Base-by-base conservation (phyloP, 2,888 invertebrate genomes). In the Mallateleia sp. region DNA sequence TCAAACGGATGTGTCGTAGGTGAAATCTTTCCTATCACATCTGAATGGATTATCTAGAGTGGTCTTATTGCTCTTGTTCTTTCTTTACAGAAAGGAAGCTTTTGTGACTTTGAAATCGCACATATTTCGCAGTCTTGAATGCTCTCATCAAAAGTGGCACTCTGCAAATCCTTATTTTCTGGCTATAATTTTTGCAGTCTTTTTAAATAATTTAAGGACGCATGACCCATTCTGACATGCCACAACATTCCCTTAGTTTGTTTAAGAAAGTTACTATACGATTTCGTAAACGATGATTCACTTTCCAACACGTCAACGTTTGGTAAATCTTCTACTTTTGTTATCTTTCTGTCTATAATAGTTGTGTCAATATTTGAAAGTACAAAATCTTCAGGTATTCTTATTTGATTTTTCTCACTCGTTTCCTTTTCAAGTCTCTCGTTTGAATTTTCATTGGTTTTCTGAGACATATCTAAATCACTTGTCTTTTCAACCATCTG, bases 141-240 rank as follows among this genome's bases (percentile, higher is more conserved):
- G 34, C 24, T 28, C 25, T 88, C 87, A 58, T 87, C 62, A 71
- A 89, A 91, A 14, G 34, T 84, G 50, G 75, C 88, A 42, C 14
- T 38, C 45, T 80, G 66, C 20, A 85, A 42, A 1, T 67, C 60
- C 58, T 74, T 62, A n/a, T 69, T 85, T 28, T 79, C 11, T 1
- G 67, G 38, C 42, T 38, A 80, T 24, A 54, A 34, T 11, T 15
- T 72, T 42, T 72, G 34, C 24, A 80, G 25, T 56, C 54, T 80
- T 28, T 50, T 58, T 25, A 80, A 64, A 34, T 72, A 80, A 25
- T 34, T 34, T 34, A 91, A 9, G 0, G 88, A 90, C 8, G 88
- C 87, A 66, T 90, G 89, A 22, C 91, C 89, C 28, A 91, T 42
- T 47, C 91, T 64, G 24, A 88, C 77, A 45, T 91, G 91, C 91